phyloP scores from a whole-genome alignment of 1,140 invertebrate species.

The Anthonomus grandis region DNA sequence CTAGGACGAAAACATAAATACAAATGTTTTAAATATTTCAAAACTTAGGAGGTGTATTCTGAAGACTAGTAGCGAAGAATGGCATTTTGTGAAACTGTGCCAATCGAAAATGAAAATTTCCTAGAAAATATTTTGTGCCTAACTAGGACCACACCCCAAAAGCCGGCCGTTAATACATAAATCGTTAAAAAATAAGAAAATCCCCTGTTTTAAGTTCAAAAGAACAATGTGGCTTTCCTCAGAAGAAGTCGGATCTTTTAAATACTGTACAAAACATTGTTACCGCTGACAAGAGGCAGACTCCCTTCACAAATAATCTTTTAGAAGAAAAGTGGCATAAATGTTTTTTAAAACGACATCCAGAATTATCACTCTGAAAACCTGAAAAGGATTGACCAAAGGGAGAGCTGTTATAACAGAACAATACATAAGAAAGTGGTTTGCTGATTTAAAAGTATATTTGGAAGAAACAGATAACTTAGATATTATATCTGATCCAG shows the following conservation, averaged over 20 bases:
- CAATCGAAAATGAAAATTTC: too few species aligned
- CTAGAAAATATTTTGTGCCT: too few species aligned
- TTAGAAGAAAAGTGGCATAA: conserved; percentile 19
- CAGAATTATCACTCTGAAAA: conserved; percentile 13
- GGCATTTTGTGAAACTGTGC: too few species aligned
- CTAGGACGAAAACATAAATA: too few species aligned
- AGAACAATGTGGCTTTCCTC: background rate
- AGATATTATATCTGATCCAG: too few species aligned
- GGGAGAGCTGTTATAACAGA: conserved; percentile 19
- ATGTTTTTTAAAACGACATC: conserved; percentile 19
- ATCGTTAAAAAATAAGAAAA: too few species aligned
- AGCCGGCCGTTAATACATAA: too few species aligned
- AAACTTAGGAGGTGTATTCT: too few species aligned
- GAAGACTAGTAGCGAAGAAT: too few species aligned
- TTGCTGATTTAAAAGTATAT: conserved; percentile 20
- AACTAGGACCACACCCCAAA: too few species aligned
- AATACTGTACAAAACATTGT: background rate
- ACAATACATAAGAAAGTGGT: conserved; percentile 25
- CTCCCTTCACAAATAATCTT: conserved; percentile 24
- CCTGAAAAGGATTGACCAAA: conserved; percentile 16
- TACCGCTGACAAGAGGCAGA: conserved; percentile 14
- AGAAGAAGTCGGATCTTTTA: background rate
- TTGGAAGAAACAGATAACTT: conserved; percentile 15
- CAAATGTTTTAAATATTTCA: too few species aligned
- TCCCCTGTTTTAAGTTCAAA: too few species aligned